These are phyloP conservation scores for Chrysomela aeneicollis DNA, from an alignment of 2,888 invertebrate species.

Conservation along the genomic window DNA sequence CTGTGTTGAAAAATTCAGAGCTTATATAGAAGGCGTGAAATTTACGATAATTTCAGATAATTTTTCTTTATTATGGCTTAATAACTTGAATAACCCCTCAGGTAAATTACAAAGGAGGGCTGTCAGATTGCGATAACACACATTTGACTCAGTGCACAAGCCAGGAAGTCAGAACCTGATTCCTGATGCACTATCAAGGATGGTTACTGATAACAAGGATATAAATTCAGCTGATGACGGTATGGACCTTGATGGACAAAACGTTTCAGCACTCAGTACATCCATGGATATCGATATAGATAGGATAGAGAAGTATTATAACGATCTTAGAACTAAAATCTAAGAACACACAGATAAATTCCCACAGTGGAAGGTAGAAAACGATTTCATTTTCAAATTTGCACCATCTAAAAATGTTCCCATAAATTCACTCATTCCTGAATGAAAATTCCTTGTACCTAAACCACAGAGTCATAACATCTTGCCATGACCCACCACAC, in stretches of 20 bases:
- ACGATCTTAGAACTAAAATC: constrained; percentile 24
- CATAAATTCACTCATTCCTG: constrained; percentile 25
- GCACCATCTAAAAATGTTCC: constrained; percentile 20
- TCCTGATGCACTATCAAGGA: too few relatives aligned
- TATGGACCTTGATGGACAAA: too few relatives aligned
- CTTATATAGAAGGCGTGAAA: constrained; percentile 35
- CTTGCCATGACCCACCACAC: constrained; percentile 36
- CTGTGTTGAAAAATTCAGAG: constrained; percentile 35
- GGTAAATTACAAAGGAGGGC: constrained; percentile 44
- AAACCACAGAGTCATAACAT: constrained; percentile 32
- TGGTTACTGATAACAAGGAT: too few relatives aligned
- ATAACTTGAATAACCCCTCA: constrained; percentile 38
- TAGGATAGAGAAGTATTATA: constrained; percentile 31
- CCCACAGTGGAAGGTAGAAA: constrained; percentile 33
- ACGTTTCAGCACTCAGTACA: too few relatives aligned
- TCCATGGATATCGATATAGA: constrained; percentile 18
- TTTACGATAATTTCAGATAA: too few relatives aligned
- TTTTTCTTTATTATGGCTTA: too few relatives aligned
- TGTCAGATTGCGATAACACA: constrained; percentile 4
- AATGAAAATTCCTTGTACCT: constrained; percentile 42
- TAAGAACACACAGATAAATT: constrained; percentile 19
- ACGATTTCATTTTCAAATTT: too few relatives aligned
- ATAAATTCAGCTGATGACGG: too few relatives aligned
- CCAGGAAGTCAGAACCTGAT: constrained; percentile 34
- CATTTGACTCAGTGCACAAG: constrained; percentile 38